Percentiles rank a stretch among this genome's conserved stretches.
phyloP scores from a whole-genome alignment of 2,797 vertebrate genomes.

The Gallinago solitaria region DNA sequence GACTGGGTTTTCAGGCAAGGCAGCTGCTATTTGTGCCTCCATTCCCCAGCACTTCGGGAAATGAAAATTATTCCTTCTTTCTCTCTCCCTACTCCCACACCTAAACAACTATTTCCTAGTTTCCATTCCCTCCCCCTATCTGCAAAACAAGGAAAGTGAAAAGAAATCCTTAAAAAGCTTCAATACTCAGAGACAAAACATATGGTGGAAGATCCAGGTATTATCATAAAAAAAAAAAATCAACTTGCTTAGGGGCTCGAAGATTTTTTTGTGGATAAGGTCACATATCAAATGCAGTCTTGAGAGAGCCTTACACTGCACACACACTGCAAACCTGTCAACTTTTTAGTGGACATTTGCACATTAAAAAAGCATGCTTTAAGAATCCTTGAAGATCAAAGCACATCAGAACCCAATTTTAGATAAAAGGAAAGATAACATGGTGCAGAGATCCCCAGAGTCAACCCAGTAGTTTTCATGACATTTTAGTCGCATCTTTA shows the following conservation, averaged over 20 bases:
- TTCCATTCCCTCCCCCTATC: neutral
- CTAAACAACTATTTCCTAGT: neutral
- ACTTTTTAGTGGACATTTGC: slow-evolving; percentile 41
- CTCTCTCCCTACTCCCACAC: neutral
- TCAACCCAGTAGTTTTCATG: neutral
- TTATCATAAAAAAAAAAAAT: neutral
- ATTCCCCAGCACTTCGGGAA: neutral
- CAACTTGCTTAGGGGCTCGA: neutral
- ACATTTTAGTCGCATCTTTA: slow-evolving; percentile 45
- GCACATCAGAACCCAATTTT: neutral
- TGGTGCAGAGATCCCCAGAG: neutral
- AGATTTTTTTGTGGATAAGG: neutral
- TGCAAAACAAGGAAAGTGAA: neutral
- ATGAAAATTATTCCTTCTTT: neutral
- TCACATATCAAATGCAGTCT: neutral
- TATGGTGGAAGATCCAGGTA: neutral
- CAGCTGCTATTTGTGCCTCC: neutral
- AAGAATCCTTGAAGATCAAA: slow-evolving; percentile 45
- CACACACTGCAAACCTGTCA: neutral
- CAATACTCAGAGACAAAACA: neutral
- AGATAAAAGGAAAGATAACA: slow-evolving; percentile 56
- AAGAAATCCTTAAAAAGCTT: neutral
- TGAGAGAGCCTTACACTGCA: neutral
- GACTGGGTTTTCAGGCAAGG: neutral
- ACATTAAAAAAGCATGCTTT: slow-evolving; percentile 10